phyloP scores from a whole-genome alignment of 1,140 invertebrate genomes.

The Cephus cinctus region DNA sequence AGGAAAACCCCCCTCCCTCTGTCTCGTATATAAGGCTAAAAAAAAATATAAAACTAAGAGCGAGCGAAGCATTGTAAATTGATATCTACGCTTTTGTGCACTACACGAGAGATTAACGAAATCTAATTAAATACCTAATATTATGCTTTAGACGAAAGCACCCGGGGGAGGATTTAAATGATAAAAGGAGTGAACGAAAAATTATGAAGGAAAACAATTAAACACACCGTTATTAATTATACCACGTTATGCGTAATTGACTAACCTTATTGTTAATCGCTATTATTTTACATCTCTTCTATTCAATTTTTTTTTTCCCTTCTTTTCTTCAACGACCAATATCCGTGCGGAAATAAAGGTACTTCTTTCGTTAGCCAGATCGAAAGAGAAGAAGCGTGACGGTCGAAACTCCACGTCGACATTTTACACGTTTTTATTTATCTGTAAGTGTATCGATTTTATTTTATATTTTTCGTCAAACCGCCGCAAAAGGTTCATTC shows the following conservation, averaged over 20 bases:
- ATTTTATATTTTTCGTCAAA: too few relatives aligned
- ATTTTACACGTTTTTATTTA: too few relatives aligned
- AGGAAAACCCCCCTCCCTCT: neutral
- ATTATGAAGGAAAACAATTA: slow-evolving; percentile 17
- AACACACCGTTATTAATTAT: slow-evolving; percentile 10
- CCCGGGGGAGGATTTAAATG: slow-evolving; percentile 9
- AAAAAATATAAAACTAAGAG: slow-evolving; percentile 8
- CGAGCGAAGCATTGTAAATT: slow-evolving; percentile 23
- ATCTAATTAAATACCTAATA: slow-evolving; percentile 19
- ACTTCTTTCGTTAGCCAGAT: neutral
- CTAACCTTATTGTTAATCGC: slow-evolving; percentile 29
- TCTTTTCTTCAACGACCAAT: slow-evolving; percentile 21
- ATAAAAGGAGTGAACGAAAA: slow-evolving; percentile 6
- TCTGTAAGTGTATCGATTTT: too few relatives aligned
- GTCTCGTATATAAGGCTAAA: neutral
- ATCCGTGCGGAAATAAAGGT: slow-evolving; percentile 13
- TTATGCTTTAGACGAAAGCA: slow-evolving; percentile 21
- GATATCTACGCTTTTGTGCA: slow-evolving; percentile 21
- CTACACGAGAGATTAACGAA: slow-evolving; percentile 24
- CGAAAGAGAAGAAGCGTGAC: too few relatives aligned
- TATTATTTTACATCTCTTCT: slow-evolving; percentile 27
- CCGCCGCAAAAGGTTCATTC: too few relatives aligned
- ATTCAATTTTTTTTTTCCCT: too few relatives aligned
- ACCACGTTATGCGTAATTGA: slow-evolving; percentile 30
- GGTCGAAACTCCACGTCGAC: too few relatives aligned